Conservation (phyloP, 2,888 invertebrate species). For the Aphidoletes aphidimyza region DNA sequence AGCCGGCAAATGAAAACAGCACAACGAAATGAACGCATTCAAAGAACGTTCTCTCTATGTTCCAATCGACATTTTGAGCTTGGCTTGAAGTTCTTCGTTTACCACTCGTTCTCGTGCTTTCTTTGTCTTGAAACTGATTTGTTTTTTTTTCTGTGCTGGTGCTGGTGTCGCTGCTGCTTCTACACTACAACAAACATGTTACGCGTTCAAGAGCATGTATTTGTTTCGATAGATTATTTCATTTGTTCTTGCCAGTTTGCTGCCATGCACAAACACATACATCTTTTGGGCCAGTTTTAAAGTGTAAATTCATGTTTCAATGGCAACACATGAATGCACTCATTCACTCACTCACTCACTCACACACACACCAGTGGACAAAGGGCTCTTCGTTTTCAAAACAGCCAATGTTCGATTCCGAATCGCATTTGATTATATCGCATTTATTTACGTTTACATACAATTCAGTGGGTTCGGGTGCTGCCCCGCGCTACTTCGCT, state of each 20-base stretch:
- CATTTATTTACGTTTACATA: not conserved
- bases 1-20: not conserved
- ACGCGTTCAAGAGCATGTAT: constrained; percentile 23
- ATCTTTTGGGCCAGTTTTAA: constrained; percentile 3
- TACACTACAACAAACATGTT: not conserved
- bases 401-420: not conserved
- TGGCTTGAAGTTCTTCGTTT: too few species aligned
- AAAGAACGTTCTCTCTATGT: too few species aligned
- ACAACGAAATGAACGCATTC: not conserved
- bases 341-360: not conserved
- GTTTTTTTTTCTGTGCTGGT: not conserved
- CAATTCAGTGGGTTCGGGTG: not conserved
- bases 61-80: too few species aligned
- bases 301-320: constrained; percentile 31
- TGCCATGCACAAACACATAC: not conserved
- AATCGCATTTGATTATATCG: constrained; percentile 9
- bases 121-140: not conserved
- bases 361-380: not conserved
- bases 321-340: not conserved
- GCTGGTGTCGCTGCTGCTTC: not conserved
- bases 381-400: not conserved
- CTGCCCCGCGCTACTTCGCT: not conserved
- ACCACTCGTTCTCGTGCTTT: not conserved
- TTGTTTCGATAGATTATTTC: not conserved
- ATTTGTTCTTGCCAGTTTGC: not conserved